Evolutionary conservation across 64 coral and sea anemone genomes (phyloP).

Genomic region (Cladopsammia gracilis): DNA sequence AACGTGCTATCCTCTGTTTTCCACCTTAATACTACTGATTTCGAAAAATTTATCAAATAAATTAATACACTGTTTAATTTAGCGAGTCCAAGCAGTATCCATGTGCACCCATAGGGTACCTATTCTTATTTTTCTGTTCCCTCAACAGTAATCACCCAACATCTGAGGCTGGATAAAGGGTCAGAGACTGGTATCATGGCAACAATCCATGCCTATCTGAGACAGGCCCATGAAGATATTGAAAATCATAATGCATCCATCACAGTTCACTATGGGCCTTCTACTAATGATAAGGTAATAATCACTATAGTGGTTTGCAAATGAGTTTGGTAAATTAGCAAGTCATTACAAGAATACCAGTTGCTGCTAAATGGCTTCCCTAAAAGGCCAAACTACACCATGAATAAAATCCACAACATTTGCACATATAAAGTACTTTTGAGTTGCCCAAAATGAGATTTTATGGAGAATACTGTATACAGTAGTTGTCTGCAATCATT

Average conservation of each 20-base stretch:
- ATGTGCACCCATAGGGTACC: too few species aligned
- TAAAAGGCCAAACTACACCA: conserved; percentile 4
- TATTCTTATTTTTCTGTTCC: too few species aligned
- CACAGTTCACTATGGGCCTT: conserved; percentile 48
- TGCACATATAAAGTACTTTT: conserved; percentile 32
- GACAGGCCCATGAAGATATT: background rate
- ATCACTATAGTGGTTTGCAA: background rate
- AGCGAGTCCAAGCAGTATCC: too few species aligned
- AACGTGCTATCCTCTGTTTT: too few species aligned
- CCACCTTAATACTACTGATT: too few species aligned
- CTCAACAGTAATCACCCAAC: background rate
- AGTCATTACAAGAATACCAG: background rate
- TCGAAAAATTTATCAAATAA: too few species aligned
- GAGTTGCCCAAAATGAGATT: conserved; percentile 13
- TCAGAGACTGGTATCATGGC: background rate
- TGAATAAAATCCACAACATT: too few species aligned
- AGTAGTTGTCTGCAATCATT: conserved; percentile 7
- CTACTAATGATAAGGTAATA: conserved; percentile 49
- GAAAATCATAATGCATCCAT: conserved; percentile 12
- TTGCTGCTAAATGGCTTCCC: conserved; percentile 17
- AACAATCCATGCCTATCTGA: conserved; percentile 45
- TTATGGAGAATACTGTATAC: background rate
- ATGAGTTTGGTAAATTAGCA: background rate
- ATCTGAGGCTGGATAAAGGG: background rate
- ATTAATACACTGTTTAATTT: too few species aligned